Base-by-base conservation (phyloP, 2,113 vertebrate species). In the Orthonyx spaldingii region DNA sequence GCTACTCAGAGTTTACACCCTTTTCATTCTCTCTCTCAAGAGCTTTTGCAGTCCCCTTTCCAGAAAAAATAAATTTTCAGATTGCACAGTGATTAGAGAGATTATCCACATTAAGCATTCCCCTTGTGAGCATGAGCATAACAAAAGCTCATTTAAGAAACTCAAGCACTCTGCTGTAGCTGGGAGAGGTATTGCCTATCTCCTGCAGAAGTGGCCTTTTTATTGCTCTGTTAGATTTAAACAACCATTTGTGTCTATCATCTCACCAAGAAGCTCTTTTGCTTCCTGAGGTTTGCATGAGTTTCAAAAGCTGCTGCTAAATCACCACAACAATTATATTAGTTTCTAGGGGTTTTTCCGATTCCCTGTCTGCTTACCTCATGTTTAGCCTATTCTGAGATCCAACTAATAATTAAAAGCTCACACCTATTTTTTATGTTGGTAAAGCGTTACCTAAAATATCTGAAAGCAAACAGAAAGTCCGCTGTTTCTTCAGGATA, bases 11-110 rank as follows among this genome's bases (percentile, higher is more conserved):
- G 89, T 78, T 96, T 90, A 87, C 84, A 90, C 77, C n/a, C 81
- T 87, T 91, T 94, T 70, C 75, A 80, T 89, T 49, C 75, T 79
- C 55, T 85, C 75, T 87, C 90, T 84, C 64, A 80, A 52, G 46
- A 84, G 49, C 44, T 65, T 84, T 80, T 5, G 3, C 55, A 84
- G 35, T 65, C 87, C 60, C 68, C 84, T 92, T 95, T 65, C 84
- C 84, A 96, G 89, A 86, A 86, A 93, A 94, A 96, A 87, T 56
- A 96, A 94, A 86, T 80, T 77, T 90, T 68, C 52, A 72, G 63
- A 84, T 71, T 92, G 89, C 28, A 44, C 10, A 75, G 52, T 82
- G 87, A 90, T 89, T 95, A 74, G 44, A 74, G 44, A 95, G 78
- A 84, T 93, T 94, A 95, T 72, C 65, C 80, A 84, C 44, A 64